Evolutionary conservation across 2,797 vertebrate species (phyloP).

Genomic region (Betta splendens): DNA sequence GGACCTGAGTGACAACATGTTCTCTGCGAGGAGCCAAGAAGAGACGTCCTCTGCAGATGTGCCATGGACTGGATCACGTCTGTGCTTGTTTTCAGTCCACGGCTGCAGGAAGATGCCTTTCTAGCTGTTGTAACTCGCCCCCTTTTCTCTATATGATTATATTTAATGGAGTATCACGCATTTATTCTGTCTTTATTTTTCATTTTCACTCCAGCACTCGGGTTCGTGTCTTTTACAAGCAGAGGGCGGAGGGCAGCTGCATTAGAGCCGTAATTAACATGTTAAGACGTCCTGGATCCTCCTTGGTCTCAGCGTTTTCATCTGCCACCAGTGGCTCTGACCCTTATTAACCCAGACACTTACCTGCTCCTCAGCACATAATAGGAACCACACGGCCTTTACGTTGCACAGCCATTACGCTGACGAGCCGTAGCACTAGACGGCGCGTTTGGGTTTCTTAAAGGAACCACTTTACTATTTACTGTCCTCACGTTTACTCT

Average conservation of each 20-base stretch:
- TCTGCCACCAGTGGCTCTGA: conserved; percentile 48
- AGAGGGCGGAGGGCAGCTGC: conserved; percentile 42
- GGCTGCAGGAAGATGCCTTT: too few species aligned
- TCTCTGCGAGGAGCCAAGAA: too few species aligned
- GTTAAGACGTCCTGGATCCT: conserved; percentile 48
- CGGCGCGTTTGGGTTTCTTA: too few species aligned
- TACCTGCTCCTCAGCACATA: conserved; percentile 52
- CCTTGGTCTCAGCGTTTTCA: conserved; percentile 27
- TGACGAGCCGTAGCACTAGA: too few species aligned
- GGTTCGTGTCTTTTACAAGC: conserved; percentile 57
- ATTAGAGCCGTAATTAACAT: conserved; percentile 60
- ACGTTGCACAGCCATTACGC: conserved; percentile 23
- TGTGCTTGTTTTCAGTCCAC: too few species aligned
- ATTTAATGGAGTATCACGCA: too few species aligned
- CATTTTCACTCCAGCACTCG: not conserved
- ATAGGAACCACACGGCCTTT: conserved; percentile 50
- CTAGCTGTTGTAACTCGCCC: too few species aligned
- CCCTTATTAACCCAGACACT: conserved; percentile 68
- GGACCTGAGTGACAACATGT: conserved; percentile 15
- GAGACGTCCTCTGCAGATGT: not conserved
- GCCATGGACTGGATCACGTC: not conserved
- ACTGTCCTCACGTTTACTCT: not conserved
- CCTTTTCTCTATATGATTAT: too few species aligned
- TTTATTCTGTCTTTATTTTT: not conserved
- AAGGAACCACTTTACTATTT: not conserved